These are phyloP conservation scores for Salarias fasciatus DNA, from an alignment of 2,797 vertebrate genomes.

Conservation along the genomic window DNA sequence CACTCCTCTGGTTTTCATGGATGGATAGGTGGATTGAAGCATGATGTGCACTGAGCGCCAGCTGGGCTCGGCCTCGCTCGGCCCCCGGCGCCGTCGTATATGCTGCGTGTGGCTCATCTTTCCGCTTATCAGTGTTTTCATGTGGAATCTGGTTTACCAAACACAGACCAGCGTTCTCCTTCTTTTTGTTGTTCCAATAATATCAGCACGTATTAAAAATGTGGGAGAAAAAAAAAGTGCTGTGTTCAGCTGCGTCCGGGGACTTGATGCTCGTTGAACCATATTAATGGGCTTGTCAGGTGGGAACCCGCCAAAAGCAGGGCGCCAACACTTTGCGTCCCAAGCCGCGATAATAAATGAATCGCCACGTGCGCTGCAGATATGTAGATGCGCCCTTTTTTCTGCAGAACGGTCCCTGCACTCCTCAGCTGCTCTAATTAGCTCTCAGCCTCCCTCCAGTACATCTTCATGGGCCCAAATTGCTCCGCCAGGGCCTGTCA, in stretches of 20 bases:
- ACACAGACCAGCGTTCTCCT: no score
- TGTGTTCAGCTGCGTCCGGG: slow-evolving; percentile 24
- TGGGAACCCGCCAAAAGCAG: slow-evolving; percentile 31
- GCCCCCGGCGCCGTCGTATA: slow-evolving; percentile 2
- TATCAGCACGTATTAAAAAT: background rate
- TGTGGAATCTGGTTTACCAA: no score
- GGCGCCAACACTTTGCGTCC: slow-evolving; percentile 28
- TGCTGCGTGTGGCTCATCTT: background rate
- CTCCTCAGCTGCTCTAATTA: slow-evolving; percentile 50
- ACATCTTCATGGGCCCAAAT: slow-evolving; percentile 57
- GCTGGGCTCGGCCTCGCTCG: slow-evolving; percentile 6
- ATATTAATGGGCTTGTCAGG: slow-evolving; percentile 43
- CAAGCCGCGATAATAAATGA: slow-evolving; percentile 37
- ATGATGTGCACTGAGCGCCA: slow-evolving; percentile 20
- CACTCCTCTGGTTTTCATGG: slow-evolving; percentile 39
- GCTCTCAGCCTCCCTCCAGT: slow-evolving; percentile 35
- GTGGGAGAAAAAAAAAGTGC: background rate
- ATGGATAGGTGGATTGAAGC: slow-evolving; percentile 21
- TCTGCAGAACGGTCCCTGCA: slow-evolving; percentile 9
- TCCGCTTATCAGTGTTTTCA: no score
- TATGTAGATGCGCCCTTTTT: slow-evolving; percentile 23
- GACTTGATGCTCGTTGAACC: slow-evolving; percentile 47
- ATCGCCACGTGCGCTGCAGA: slow-evolving; percentile 23
- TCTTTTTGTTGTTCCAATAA: no score
- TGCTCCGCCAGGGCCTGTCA: slow-evolving; percentile 46